A percentile compares a stretch with the other conserved stretches of the same genome.
Conservation (phyloP, 2,888 invertebrate genomes). For the Cetonia aurata region DNA sequence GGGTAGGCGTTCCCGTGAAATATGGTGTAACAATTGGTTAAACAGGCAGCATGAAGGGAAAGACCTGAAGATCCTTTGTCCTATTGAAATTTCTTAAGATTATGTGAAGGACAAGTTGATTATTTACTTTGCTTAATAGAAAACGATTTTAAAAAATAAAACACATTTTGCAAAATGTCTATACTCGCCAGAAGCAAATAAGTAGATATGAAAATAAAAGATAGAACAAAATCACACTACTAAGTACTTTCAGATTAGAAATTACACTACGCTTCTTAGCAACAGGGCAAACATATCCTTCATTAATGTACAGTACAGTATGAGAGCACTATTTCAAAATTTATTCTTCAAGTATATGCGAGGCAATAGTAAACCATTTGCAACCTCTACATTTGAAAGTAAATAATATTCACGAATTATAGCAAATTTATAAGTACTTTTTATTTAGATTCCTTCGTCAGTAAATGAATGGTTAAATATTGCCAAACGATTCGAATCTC, state of each 20-base stretch:
- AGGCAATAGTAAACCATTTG: not conserved
- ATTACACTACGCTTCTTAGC: constrained; percentile 10
- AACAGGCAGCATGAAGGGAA: not conserved
- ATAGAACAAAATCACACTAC: not conserved
- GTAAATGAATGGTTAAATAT: no score
- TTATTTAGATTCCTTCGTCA: no score
- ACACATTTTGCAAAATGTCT: constrained; percentile 8
- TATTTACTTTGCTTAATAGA: constrained; percentile 18
- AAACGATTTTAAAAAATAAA: constrained; percentile 14
- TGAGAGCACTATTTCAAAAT: constrained; percentile 4
- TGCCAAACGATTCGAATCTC: not conserved
- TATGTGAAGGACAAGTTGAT: constrained; percentile 1
- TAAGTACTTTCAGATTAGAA: constrained; percentile 1
- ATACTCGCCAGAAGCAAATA: no score
- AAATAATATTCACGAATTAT: not conserved
- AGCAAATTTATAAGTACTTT: no score
- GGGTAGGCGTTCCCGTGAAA: not conserved
- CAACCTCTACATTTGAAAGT: not conserved
- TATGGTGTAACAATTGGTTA: not conserved
- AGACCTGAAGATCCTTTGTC: constrained; percentile 22
- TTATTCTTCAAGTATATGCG: not conserved
- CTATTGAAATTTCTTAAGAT: constrained; percentile 27
- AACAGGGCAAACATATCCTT: constrained; percentile 4
- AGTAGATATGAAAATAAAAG: no score
- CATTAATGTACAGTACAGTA: not conserved